Base-by-base conservation (phyloP, 2,797 vertebrate species). In the Meda fulgida region DNA sequence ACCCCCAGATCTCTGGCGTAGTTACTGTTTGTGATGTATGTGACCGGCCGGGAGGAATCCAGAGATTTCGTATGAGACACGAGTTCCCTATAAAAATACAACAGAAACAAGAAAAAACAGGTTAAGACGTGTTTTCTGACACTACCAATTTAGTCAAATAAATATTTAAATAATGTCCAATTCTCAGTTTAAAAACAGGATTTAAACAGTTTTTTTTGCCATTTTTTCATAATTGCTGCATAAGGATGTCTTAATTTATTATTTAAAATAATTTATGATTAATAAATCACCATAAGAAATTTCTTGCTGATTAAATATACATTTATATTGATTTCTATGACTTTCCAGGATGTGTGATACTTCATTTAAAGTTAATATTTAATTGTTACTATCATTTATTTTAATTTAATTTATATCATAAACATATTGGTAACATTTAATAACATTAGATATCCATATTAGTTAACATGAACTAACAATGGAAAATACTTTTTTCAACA, bases 31-130 rank as follows among this genome's bases (percentile, higher is more conserved):
- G 97, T 95, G 91, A 98, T 91, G 85, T 93, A 98, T 34, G 98
- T 99, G 82, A 99, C 97, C 0, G 97, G 97, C 46, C 97, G 94
- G 18, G 95, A 95, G 5, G 93, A 91, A 88, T 99, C 98, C 86
- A 98, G 90, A 80, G 91, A 91, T 92, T 95, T 98, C 84, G 97
- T 99, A 81, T 97, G 93, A 76, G 92, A 77, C 77, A 98, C 96
- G 90, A 99, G 80, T 3, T 94, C 96, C 93, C 98, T 99, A 92
- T 90, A 88, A 38, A 70, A 78, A 81, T 65, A 81, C 72, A 7
- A 29, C 72, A 29, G 23, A 38, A 31, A 2, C 10, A 40, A 40
- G 9, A 1, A 43, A 31, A 53, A 43, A 38, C 3, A 14, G 19
- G 18, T 16, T 51, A 66, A 16, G n/a, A 84, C 3, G 6, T 5